Conservation (phyloP, 2,113 vertebrate species). For the Sclerurus mexicanus region DNA sequence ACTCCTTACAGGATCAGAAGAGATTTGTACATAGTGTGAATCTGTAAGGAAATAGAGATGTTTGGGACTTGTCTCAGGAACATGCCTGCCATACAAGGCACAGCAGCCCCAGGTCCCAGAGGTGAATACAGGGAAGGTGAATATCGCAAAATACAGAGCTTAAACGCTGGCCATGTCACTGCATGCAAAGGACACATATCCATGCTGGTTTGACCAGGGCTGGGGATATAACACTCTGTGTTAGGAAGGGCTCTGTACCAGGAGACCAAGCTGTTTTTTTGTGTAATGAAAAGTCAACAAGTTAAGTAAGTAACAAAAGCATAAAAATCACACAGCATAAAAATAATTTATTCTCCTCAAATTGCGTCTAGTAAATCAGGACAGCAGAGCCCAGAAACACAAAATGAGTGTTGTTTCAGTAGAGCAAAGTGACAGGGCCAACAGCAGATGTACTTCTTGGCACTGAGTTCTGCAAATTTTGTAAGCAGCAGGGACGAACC, state of each 20-base stretch:
- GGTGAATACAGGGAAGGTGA: not conserved
- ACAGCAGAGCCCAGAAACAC: constrained; percentile 47
- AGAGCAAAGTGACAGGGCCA: constrained; percentile 67
- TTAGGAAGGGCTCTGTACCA: not conserved
- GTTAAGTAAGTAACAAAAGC: not conserved
- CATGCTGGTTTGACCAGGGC: not conserved
- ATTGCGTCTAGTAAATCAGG: constrained; percentile 48
- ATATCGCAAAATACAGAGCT: not conserved
- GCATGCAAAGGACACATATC: not conserved
- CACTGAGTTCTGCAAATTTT: constrained; percentile 43
- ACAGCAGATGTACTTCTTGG: constrained; percentile 73
- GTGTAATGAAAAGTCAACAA: not conserved
- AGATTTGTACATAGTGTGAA: not conserved
- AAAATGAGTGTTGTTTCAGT: constrained; percentile 56
- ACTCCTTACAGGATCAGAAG: not conserved
- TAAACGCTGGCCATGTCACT: not conserved
- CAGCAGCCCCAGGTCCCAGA: not conserved
- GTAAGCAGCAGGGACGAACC: constrained; percentile 59
- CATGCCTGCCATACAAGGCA: rapidly evolving
- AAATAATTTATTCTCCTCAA: constrained; percentile 12
- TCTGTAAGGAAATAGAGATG: not conserved
- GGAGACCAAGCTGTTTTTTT: not conserved
- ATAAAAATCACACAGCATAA: not conserved
- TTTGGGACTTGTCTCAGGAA: not conserved
- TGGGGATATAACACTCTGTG: not conserved